Evolutionary conservation across 2,113 vertebrate genomes (phyloP).

Genomic region (Ibidorhyncha struthersii): DNA sequence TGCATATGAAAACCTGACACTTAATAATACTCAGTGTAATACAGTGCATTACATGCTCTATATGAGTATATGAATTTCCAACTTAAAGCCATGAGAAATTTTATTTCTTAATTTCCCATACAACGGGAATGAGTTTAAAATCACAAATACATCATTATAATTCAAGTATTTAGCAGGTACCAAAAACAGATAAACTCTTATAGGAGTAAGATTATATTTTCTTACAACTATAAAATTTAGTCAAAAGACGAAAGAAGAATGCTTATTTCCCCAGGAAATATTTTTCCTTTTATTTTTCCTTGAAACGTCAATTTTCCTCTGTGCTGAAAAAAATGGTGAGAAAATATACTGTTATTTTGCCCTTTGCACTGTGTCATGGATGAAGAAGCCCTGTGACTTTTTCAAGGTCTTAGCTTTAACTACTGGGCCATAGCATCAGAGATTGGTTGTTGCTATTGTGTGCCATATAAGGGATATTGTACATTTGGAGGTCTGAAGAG

Average conservation of each 20-base stretch:
- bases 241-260: background rate
- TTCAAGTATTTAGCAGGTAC: background rate
- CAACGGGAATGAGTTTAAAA: background rate
- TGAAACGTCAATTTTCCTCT: background rate
- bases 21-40: background rate
- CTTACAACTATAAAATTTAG: background rate
- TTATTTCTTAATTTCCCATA: background rate
- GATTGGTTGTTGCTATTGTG: background rate
- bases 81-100: background rate
- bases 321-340: background rate
- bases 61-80: background rate
- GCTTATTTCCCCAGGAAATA: background rate
- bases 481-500: background rate
- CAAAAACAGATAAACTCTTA: background rate
- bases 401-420: background rate
- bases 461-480: background rate
- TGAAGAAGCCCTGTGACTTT: background rate
- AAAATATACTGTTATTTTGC: background rate
- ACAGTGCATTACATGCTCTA: background rate
- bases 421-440: background rate
- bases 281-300: background rate
- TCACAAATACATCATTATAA: background rate
- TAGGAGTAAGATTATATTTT: background rate
- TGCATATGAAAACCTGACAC: background rate
- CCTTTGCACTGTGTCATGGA: background rate